These are phyloP conservation scores for Iselma pallidipennis DNA, from an alignment of 2,888 invertebrate species.

Conservation along the genomic window DNA sequence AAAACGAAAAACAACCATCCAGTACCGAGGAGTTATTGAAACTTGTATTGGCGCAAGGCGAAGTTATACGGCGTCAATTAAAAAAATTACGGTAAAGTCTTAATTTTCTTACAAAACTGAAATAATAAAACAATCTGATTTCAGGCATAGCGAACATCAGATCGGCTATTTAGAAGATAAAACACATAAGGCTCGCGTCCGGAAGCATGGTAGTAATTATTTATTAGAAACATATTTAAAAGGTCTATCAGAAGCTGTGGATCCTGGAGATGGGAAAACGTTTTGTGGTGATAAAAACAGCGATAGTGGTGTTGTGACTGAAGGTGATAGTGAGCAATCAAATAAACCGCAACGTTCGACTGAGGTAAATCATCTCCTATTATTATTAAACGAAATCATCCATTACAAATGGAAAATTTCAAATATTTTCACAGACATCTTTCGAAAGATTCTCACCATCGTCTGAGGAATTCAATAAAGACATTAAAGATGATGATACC, in stretches of 20 bases:
- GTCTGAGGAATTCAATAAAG: conserved; percentile 51
- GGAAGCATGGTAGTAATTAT: conserved; percentile 79
- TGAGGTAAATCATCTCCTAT: conserved; percentile 41
- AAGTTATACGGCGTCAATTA: conserved; percentile 60
- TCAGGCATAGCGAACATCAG: conserved; percentile 65
- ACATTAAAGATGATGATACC: conserved; percentile 51
- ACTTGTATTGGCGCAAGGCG: conserved; percentile 64
- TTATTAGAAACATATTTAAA: conserved; percentile 76
- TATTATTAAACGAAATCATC: not conserved
- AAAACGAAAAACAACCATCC: conserved; percentile 54
- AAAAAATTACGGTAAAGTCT: conserved; percentile 51
- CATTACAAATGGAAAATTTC: not conserved
- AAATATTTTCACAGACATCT: conserved; percentile 37
- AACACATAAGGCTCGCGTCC: conserved; percentile 72
- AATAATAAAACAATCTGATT: conserved; percentile 17
- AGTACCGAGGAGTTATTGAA: conserved; percentile 60
- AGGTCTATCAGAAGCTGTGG: conserved; percentile 59
- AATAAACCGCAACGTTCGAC: conserved; percentile 45
- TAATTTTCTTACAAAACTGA: not conserved
- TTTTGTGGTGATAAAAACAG: conserved; percentile 67
- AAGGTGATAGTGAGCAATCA: conserved; percentile 63
- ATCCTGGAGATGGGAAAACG: conserved; percentile 44
- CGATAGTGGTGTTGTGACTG: conserved; percentile 71
- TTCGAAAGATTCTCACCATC: conserved; percentile 53
- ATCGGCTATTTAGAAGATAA: conserved; percentile 80